A percentile compares a stretch with the other conserved stretches of the same genome.
phyloP scores from a whole-genome alignment of 2,888 invertebrate genomes.

The Perithous albicinctus region DNA sequence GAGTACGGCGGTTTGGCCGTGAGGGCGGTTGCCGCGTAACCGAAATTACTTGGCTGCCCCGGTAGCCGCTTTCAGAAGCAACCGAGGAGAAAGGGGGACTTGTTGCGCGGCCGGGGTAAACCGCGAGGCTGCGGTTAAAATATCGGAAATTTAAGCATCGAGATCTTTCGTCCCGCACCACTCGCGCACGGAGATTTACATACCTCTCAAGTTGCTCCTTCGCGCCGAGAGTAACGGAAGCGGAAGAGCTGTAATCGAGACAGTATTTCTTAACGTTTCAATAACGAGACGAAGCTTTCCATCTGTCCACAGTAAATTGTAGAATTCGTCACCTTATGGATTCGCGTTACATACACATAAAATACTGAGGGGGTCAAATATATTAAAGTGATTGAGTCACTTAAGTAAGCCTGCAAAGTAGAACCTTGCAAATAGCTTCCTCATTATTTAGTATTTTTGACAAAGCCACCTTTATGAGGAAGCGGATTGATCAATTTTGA shows the following conservation, averaged over 20 bases:
- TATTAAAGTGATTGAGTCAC: no score
- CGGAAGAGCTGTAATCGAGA: conserved; percentile 28
- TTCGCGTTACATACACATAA: neutral
- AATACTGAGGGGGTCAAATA: neutral
- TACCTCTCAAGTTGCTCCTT: conserved; percentile 52
- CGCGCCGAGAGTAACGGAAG: conserved; percentile 19
- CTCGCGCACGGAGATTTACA: conserved; percentile 66
- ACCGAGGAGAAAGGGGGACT: conserved; percentile 83
- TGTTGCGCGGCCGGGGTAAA: conserved; percentile 81
- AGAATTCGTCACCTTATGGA: neutral
- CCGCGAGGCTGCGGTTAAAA: conserved; percentile 82
- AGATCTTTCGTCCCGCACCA: conserved; percentile 58
- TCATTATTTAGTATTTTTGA: no score
- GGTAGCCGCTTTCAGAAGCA: conserved; percentile 80
- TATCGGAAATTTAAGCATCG: conserved; percentile 82
- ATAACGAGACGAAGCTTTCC: conserved; percentile 10
- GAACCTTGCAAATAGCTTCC: no score
- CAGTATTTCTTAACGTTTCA: conserved; percentile 20
- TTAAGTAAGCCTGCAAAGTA: no score
- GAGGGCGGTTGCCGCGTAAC: conserved; percentile 76
- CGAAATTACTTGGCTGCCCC: conserved; percentile 80
- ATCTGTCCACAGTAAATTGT: neutral
- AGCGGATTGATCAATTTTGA: no score
- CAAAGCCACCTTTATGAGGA: no score
- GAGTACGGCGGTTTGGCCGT: conserved; percentile 44